Conservation (phyloP, 2,113 vertebrate species). For the Ictalurus furcatus region DNA sequence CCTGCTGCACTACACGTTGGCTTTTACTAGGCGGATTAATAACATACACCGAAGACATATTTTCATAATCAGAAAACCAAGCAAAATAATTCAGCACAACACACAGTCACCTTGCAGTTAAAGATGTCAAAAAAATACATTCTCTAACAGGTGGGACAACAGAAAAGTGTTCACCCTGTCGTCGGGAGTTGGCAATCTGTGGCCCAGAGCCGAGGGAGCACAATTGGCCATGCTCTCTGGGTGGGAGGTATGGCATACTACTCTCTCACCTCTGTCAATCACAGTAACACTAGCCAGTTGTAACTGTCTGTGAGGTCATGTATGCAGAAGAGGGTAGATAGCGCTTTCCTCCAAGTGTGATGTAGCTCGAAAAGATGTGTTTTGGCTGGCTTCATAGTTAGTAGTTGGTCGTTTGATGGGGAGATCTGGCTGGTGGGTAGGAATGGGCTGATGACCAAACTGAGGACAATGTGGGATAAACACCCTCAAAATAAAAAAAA, state of each 20-base stretch:
- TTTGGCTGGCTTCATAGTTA: background rate
- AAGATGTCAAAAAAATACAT: background rate
- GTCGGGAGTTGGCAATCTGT: no score
- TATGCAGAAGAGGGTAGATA: background rate
- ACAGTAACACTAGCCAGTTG: background rate
- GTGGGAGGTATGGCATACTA: no score
- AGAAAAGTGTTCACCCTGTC: no score
- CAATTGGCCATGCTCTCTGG: no score
- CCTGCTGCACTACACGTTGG: background rate
- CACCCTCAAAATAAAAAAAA: background rate
- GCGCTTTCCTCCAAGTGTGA: background rate
- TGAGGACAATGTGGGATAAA: background rate
- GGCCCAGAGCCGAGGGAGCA: no score
- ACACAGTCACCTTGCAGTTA: background rate
- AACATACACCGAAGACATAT: background rate
- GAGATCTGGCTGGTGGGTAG: background rate
- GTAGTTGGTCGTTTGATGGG: background rate
- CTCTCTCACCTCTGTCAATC: background rate
- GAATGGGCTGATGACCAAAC: background rate
- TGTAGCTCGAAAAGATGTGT: background rate
- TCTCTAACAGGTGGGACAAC: background rate
- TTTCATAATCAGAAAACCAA: background rate
- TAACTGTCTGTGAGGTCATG: background rate
- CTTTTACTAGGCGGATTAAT: background rate
- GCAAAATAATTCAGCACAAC: background rate